Base-by-base conservation (phyloP, 2,797 vertebrate genomes). In the Botia kubotai region DNA sequence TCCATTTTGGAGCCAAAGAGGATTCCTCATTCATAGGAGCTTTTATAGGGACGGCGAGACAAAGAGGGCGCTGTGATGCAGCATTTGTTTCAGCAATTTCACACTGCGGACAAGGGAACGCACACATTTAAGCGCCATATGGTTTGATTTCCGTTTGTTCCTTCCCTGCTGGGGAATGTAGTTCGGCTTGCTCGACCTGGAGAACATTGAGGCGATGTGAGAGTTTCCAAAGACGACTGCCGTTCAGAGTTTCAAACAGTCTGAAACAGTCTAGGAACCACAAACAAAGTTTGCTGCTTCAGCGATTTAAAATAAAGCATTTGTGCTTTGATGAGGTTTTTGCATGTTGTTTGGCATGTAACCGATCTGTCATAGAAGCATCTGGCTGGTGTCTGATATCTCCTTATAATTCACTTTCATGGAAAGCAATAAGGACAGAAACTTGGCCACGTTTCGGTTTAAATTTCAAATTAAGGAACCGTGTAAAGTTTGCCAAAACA, bases 1-100 rank as follows among this genome's bases (percentile, higher is more conserved):
- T 80, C 66, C 66, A 3, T 82, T 83, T 53, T 83, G 60, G 88
- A 83, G 43, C 60, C 60, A 17, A 67, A 13, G 67, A 82, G 79
- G 75, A 39, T 75, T 76, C 76, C 72, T 46, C 66, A 67, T 82
- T 80, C 73, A 29, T 60, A 36, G 14, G 29, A 79, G 57, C 43
- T 63, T 77, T 16, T 55, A 29, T 76, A 16, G 66, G 65, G 6
- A 63, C 29, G 55, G 80, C 50, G 4, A 39, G n/a, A 60, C 29
- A 43, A 73, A 19, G 39, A 55, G 81, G 75, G 77, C 77, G 29
- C 3, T 33, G 46, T 48, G 75, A 68, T 48, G 14, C 62, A 78
- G 17, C 52, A 53, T 23, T 79, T 81, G 17, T 65, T 63, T 2
- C 1, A 26, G 23, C 23, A 26, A 26, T 26, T 26, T 26, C 23